These are phyloP conservation scores for Oscheius sp. DNA, from an alignment of 1,140 invertebrate species.

Conservation along the genomic window DNA sequence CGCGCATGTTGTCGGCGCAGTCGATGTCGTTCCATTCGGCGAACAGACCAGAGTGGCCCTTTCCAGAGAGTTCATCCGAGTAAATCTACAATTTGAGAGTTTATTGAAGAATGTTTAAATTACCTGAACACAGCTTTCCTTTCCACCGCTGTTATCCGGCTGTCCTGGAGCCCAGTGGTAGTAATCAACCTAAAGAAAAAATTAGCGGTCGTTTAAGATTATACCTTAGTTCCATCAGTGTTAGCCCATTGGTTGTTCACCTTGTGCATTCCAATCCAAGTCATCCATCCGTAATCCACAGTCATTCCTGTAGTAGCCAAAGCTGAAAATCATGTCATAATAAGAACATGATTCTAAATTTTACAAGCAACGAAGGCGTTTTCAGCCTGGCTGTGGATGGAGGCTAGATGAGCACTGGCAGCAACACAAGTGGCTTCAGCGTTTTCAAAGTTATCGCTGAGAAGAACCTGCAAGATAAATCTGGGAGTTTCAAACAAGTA, in stretches of 20 bases:
- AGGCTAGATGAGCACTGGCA: not conserved
- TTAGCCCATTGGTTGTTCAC: conserved; percentile 1
- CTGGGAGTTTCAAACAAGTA: too few species aligned
- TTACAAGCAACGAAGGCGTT: conserved; percentile 14
- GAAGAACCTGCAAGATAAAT: too few species aligned
- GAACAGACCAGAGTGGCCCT: not conserved
- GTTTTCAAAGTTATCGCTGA: conserved; percentile 9
- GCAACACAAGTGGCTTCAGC: conserved; percentile 9
- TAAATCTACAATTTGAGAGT: not conserved
- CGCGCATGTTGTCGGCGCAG: not conserved
- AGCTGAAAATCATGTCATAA: not conserved
- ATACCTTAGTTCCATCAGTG: conserved; percentile 5
- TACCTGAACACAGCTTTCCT: conserved; percentile 17
- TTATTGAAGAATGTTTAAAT: not conserved
- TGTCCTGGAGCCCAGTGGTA: conserved; percentile 6
- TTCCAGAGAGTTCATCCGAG: conserved; percentile 11
- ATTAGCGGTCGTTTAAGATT: not conserved
- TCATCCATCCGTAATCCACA: conserved; percentile 3
- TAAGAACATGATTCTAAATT: not conserved
- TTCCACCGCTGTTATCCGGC: conserved; percentile 6
- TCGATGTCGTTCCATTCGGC: conserved; percentile 18
- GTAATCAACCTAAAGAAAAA: not conserved
- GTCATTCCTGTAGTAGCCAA: conserved; percentile 1
- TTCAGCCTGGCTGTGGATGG: conserved; percentile 12
- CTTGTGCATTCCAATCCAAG: conserved; percentile 18